Evolutionary conservation across 2,888 invertebrate genomes (phyloP).

Genomic region (Coecobrya sp.): DNA sequence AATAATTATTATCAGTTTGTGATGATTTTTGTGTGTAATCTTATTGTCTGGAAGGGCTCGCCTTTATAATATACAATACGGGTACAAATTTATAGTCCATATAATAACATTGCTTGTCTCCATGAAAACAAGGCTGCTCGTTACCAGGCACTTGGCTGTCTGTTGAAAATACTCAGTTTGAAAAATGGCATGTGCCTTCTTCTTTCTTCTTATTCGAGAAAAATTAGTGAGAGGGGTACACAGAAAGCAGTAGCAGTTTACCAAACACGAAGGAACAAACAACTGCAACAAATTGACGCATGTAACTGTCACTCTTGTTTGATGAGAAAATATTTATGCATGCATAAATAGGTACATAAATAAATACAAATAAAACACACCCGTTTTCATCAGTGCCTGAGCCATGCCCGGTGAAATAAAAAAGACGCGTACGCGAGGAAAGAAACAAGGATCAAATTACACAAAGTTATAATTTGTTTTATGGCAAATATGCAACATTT

Average conservation of each 20-base stretch:
- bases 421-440: background rate
- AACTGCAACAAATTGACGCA: slow-evolving; percentile 76
- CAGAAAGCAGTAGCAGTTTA: slow-evolving; percentile 37
- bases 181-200: slow-evolving; percentile 71
- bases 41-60: slow-evolving; percentile 40
- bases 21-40: slow-evolving; percentile 49
- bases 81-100: slow-evolving; percentile 64
- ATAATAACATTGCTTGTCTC: background rate
- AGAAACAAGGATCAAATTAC: slow-evolving; percentile 62
- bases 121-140: slow-evolving; percentile 69
- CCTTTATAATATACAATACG: slow-evolving; percentile 36
- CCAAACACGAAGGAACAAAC: slow-evolving; percentile 27
- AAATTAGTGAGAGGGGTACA: background rate
- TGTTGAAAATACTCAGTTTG: slow-evolving; percentile 22
- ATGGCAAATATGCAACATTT: slow-evolving; percentile 50
- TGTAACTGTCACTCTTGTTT: slow-evolving; percentile 76
- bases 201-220: background rate
- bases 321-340: slow-evolving; percentile 76
- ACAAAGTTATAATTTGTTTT: slow-evolving; percentile 68
- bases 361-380: slow-evolving; percentile 58
- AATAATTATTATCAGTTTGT: slow-evolving; percentile 53
- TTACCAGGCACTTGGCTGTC: slow-evolving; percentile 59
- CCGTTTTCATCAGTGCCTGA: slow-evolving; percentile 63
- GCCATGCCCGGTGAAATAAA: background rate
- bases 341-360: slow-evolving; percentile 60